Percentiles rank a stretch among this genome's conserved stretches.
Conservation (phyloP, 2,888 invertebrate genomes). For the Vesta saturnalis region DNA sequence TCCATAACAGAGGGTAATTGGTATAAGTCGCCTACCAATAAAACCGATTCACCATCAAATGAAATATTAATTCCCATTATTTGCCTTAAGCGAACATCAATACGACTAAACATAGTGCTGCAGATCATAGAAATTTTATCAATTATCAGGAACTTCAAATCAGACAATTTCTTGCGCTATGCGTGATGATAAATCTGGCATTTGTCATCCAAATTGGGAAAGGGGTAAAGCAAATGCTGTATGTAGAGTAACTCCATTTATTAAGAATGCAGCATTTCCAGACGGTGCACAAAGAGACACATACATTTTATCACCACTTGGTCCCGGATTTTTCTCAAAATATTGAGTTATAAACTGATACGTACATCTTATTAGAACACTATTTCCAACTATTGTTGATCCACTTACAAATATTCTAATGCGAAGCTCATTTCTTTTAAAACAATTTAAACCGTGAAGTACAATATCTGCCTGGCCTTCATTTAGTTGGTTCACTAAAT, state of each 20-base stretch:
- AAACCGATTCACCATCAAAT: constrained; percentile 16
- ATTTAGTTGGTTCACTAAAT: too few relatives aligned
- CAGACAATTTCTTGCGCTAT: background rate
- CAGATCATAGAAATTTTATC: constrained; percentile 12
- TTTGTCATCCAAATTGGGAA: background rate
- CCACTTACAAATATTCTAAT: background rate
- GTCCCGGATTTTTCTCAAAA: too few relatives aligned
- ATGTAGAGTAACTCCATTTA: constrained; percentile 12
- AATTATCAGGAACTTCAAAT: constrained; percentile 20
- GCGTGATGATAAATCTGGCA: background rate
- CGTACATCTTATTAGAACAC: background rate
- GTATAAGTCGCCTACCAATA: constrained; percentile 12
- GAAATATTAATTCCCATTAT: background rate
- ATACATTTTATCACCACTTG: background rate
- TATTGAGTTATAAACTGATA: background rate
- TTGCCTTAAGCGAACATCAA: constrained; percentile 8
- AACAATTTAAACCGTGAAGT: constrained; percentile 5
- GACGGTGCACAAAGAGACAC: background rate
- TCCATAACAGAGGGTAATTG: constrained; percentile 8
- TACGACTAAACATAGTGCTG: background rate
- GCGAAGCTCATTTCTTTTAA: background rate
- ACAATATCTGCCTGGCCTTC: too few relatives aligned
- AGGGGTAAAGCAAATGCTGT: constrained; percentile 11
- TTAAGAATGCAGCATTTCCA: constrained; percentile 3
- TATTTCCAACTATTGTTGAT: constrained; percentile 5